Evolutionary conservation across 2,113 vertebrate species (phyloP).

Genomic region (Atlantisia rogersi): DNA sequence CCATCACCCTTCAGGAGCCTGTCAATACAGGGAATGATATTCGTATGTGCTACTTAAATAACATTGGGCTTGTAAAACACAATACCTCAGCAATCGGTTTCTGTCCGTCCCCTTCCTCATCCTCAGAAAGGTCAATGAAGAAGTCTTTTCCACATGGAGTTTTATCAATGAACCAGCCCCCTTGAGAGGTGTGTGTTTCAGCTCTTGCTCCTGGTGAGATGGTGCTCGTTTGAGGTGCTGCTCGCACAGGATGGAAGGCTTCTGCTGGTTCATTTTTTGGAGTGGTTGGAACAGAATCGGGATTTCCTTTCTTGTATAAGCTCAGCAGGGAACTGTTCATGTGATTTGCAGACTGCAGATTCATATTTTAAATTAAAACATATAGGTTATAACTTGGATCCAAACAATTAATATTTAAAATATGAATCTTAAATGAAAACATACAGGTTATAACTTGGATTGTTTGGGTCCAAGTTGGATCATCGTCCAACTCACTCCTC

Average conservation of each 20-base stretch:
- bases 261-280: conserved; percentile 45
- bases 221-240: not conserved
- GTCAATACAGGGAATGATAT: not conserved
- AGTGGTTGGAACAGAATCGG: conserved; percentile 58
- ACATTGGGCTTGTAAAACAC: not conserved
- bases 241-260: not conserved
- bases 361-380: not conserved
- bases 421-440: not conserved
- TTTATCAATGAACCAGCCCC: conserved; percentile 89
- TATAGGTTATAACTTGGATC: not conserved
- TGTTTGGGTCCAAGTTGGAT: not conserved
- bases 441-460: not conserved
- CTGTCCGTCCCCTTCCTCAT: conserved; percentile 61
- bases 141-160: conserved; percentile 66
- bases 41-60: not conserved
- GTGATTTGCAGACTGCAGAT: conserved; percentile 83
- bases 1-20: not conserved
- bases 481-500: not conserved
- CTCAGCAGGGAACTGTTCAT: conserved; percentile 91
- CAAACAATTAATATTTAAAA: no score
- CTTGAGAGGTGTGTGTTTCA: conserved; percentile 61
- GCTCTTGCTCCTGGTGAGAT: not conserved
- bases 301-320: conserved; percentile 86
- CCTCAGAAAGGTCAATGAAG: conserved; percentile 82
- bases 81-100: conserved; percentile 64